Evolutionary conservation across 2,797 vertebrate species (phyloP).

Genomic region (Propithecus perrieri): DNA sequence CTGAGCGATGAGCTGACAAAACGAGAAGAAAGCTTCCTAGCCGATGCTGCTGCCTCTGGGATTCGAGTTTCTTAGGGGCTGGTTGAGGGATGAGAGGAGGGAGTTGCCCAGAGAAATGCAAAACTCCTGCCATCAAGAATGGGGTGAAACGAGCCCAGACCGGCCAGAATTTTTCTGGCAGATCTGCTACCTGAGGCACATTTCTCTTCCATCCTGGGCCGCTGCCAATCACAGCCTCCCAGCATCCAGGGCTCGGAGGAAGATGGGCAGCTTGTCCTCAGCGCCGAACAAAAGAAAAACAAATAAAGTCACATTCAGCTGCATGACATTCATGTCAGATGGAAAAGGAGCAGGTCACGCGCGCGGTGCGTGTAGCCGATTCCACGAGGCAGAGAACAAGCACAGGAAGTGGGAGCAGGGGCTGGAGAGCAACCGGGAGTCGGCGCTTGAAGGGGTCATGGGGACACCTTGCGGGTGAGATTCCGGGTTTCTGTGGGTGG

Average conservation of each 20-base stretch:
- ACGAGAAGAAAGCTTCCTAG: slow-evolving; percentile 45
- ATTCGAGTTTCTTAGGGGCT: slow-evolving; percentile 57
- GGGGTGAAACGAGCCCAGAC: slow-evolving; percentile 45
- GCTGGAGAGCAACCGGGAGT: background rate
- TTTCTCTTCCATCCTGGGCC: slow-evolving; percentile 68
- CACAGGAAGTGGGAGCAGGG: rapidly evolving
- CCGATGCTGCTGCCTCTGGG: slow-evolving; percentile 28
- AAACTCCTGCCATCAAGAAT: slow-evolving; percentile 59
- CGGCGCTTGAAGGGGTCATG: background rate
- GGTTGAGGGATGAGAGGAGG: background rate
- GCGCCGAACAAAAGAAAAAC: slow-evolving; percentile 69
- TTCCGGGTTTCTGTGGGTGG: background rate
- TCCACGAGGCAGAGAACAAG: background rate
- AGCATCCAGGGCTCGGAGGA: slow-evolving; percentile 57
- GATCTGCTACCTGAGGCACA: slow-evolving; percentile 65
- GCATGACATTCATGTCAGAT: slow-evolving; percentile 28
- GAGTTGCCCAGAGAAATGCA: slow-evolving; percentile 57
- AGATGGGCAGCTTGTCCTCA: slow-evolving; percentile 70
- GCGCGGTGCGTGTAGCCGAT: rapidly evolving
- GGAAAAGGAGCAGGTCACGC: background rate
- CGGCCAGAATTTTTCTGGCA: slow-evolving; percentile 74
- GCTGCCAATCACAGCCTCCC: slow-evolving; percentile 65
- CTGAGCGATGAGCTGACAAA: slow-evolving; percentile 53
- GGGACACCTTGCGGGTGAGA: background rate
- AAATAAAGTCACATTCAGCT: slow-evolving; percentile 69